These are phyloP conservation scores for Mythimna lalbum DNA, from an alignment of 2,888 invertebrate genomes.

Conservation along the genomic window DNA sequence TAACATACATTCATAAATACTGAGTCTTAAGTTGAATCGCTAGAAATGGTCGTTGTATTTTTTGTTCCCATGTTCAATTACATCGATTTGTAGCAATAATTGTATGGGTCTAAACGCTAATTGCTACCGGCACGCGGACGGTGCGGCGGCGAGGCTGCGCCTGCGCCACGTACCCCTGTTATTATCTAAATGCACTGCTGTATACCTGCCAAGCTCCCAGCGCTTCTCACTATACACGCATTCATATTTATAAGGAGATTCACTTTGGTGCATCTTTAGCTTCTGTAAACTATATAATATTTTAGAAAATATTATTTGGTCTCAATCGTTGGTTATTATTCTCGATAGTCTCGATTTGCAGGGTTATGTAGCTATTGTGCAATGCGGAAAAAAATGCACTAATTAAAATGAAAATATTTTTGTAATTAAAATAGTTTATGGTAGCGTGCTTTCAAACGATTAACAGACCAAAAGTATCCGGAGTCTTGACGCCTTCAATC, in stretches of 20 bases:
- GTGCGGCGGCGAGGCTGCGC: conserved; percentile 65
- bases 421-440: conserved; percentile 45
- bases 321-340: not conserved
- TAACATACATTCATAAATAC: conserved; percentile 53
- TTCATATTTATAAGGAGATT: conserved; percentile 51
- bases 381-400: conserved; percentile 21
- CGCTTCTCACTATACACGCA: conserved; percentile 54
- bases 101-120: conserved; percentile 80
- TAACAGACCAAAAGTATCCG: conserved; percentile 34
- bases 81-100: conserved; percentile 73
- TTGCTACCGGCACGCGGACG: conserved; percentile 79
- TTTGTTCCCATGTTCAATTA: conserved; percentile 62
- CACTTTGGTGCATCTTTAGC: conserved; percentile 24
- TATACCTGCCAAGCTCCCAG: conserved; percentile 70
- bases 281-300: conserved; percentile 6
- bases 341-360: not conserved
- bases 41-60: conserved; percentile 55
- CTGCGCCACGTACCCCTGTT: conserved; percentile 71
- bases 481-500: conserved; percentile 38
- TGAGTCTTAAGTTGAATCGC: conserved; percentile 35
- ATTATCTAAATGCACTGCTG: conserved; percentile 76
- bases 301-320: conserved; percentile 2
- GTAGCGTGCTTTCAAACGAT: conserved; percentile 49
- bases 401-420: conserved; percentile 41
- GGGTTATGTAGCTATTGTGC: conserved; percentile 2